Conservation (phyloP, 2,888 invertebrate species). For the Latrodectus elegans region DNA sequence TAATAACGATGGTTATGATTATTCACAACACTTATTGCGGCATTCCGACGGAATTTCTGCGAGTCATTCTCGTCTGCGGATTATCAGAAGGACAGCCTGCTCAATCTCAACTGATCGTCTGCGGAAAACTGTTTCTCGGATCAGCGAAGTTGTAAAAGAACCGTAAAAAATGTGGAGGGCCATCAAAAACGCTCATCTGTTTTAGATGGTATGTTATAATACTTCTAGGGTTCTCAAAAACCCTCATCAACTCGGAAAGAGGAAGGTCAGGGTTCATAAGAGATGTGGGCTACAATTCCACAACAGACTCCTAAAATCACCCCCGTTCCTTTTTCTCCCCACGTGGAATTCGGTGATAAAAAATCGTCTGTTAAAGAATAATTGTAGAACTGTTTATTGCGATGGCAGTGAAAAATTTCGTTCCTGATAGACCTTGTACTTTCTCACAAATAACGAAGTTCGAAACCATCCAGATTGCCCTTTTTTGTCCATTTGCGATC, state of each 20-base stretch:
- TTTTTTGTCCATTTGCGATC: too few species aligned
- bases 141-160: not conserved
- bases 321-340: not conserved
- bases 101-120: too few species aligned
- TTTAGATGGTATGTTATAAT: constrained; percentile 12
- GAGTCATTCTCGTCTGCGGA: constrained; percentile 21
- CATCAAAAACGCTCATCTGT: constrained; percentile 24
- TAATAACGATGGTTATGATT: too few species aligned
- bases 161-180: not conserved
- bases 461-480: constrained; percentile 32
- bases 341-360: not conserved
- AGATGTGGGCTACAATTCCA: constrained; percentile 11
- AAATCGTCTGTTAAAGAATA: constrained; percentile 4
- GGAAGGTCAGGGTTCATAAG: constrained; percentile 11
- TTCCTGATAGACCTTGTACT: constrained; percentile 10
- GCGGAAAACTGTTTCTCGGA: not conserved
- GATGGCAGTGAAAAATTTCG: constrained; percentile 37
- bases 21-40: too few species aligned
- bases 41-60: too few species aligned
- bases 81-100: constrained; percentile 1
- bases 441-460: constrained; percentile 1
- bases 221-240: constrained; percentile 10
- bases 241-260: not conserved
- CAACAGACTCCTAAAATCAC: not conserved
- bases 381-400: constrained; percentile 29